These are phyloP conservation scores for Spinus olivaceus DNA, from an alignment of 2,797 vertebrate species.

Conservation along the genomic window DNA sequence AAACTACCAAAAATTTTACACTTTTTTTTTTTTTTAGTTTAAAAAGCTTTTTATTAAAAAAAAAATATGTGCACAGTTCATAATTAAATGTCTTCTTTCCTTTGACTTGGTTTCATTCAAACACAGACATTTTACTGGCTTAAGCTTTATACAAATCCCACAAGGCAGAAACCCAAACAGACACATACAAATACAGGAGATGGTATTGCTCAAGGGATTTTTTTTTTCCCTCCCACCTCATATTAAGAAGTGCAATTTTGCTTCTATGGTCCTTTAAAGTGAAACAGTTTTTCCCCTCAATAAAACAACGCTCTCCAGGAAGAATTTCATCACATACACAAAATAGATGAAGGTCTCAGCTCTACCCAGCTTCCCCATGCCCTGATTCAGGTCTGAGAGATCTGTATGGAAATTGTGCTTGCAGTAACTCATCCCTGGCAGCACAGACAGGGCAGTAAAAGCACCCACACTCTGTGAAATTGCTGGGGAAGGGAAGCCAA, in stretches of 20 bases:
- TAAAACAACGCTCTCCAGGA: background rate
- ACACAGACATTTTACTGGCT: background rate
- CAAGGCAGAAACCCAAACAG: background rate
- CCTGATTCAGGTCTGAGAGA: background rate
- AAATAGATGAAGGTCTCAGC: background rate
- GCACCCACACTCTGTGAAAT: constrained; percentile 7
- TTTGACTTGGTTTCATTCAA: background rate
- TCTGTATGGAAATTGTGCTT: background rate
- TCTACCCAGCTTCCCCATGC: background rate
- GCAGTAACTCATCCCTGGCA: background rate
- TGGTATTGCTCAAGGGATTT: background rate
- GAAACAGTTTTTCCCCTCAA: background rate
- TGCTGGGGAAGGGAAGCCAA: constrained; percentile 6
- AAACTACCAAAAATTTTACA: background rate
- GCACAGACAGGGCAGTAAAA: constrained; percentile 44
- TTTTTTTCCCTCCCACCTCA: background rate
- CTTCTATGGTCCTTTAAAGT: background rate
- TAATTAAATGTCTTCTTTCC: background rate
- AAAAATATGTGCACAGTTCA: background rate
- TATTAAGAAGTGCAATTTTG: background rate
- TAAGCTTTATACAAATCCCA: background rate
- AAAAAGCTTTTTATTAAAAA: constrained; percentile 21
- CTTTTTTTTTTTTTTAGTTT: background rate
- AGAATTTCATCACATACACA: background rate
- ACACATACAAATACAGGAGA: background rate